Percentiles rank a stretch among this genome's conserved stretches.
phyloP scores from a whole-genome alignment of 2,888 invertebrate species.

The Melitaea athalia region DNA sequence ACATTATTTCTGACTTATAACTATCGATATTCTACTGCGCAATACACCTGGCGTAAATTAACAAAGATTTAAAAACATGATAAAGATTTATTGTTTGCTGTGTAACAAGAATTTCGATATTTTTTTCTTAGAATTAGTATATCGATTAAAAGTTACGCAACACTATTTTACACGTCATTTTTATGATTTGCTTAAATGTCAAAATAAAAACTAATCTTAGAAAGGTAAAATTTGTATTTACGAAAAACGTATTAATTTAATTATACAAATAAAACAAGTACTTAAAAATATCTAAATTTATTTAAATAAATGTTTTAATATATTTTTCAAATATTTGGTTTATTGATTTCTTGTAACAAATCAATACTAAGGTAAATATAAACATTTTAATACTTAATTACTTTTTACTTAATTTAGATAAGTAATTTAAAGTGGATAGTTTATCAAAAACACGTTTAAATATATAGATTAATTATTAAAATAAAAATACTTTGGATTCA shows the following conservation, averaged over 20 bases:
- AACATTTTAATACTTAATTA: too few species aligned
- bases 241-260: too few species aligned
- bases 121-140: conserved; percentile 29
- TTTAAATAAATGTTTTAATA: background rate
- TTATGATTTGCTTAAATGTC: conserved; percentile 3
- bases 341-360: background rate
- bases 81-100: background rate
- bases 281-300: background rate
- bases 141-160: conserved; percentile 42
- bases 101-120: conserved; percentile 31
- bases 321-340: background rate
- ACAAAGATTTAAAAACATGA: conserved; percentile 19
- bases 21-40: conserved; percentile 49
- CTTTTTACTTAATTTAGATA: too few species aligned
- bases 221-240: too few species aligned
- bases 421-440: too few species aligned
- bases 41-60: conserved; percentile 45
- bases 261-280: too few species aligned
- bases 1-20: conserved; percentile 4
- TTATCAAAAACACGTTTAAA: too few species aligned
- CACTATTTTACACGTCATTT: conserved; percentile 43
- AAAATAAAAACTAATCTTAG: conserved; percentile 10
- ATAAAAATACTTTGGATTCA: too few species aligned
- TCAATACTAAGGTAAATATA: too few species aligned
- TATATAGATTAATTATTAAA: too few species aligned